phyloP scores from a whole-genome alignment of 2,888 invertebrate species.

The Malacosoma neustria region DNA sequence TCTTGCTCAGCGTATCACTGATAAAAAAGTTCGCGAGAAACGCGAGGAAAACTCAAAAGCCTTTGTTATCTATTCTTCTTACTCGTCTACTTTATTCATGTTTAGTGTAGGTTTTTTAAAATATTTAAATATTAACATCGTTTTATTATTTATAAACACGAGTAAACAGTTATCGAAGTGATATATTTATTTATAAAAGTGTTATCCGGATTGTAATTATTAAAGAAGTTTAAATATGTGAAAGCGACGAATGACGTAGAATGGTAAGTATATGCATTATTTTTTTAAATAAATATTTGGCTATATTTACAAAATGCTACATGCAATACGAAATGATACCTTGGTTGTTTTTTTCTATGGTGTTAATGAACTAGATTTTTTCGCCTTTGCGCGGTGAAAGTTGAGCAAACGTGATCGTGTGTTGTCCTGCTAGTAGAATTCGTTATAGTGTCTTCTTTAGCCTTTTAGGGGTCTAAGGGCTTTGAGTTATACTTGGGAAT shows the following conservation, averaged over 20 bases:
- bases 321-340: background rate
- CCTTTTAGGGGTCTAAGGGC: too few relatives aligned
- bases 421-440: background rate
- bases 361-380: constrained; percentile 11
- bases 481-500: too few relatives aligned
- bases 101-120: constrained; percentile 2
- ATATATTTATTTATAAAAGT: constrained; percentile 3
- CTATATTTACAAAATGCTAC: background rate
- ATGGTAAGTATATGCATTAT: constrained; percentile 35
- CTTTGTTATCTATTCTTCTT: constrained; percentile 17
- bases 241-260: constrained; percentile 34
- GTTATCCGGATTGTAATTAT: constrained; percentile 15
- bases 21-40: too few relatives aligned
- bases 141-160: too few relatives aligned
- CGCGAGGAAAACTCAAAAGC: constrained; percentile 5
- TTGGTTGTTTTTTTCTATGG: constrained; percentile 2
- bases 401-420: constrained; percentile 1
- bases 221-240: constrained; percentile 47
- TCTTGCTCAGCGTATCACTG: too few relatives aligned
- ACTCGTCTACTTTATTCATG: constrained; percentile 5
- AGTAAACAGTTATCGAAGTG: too few relatives aligned
- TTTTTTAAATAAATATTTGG: background rate
- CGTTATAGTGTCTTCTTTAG: too few relatives aligned
- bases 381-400: constrained; percentile 11
- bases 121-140: constrained; percentile 3